Conservation (phyloP, 2,888 invertebrate species). For the Platycnemis pennipes region DNA sequence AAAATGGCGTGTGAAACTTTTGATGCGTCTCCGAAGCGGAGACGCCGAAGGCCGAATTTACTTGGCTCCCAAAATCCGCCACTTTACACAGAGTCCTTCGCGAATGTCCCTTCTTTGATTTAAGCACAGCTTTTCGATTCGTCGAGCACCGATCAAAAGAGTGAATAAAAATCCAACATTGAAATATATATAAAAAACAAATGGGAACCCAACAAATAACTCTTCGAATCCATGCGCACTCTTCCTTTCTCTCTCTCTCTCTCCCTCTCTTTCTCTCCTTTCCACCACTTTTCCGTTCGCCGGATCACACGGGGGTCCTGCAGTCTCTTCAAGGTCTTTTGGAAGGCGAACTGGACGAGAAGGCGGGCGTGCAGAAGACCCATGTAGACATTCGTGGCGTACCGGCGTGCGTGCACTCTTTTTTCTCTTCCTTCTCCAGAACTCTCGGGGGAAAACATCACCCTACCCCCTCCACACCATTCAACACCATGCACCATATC, state of each 20-base stretch:
- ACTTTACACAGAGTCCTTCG: slow-evolving; percentile 17
- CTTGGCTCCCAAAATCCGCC: neutral
- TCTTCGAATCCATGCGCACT: slow-evolving; percentile 35
- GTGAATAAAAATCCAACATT: slow-evolving; percentile 28
- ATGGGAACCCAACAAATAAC: slow-evolving; percentile 45
- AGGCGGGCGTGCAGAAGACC: neutral
- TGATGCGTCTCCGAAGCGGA: neutral
- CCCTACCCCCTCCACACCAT: neutral
- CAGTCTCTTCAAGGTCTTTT: neutral
- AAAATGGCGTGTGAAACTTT: slow-evolving; percentile 25
- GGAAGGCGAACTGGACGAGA: neutral
- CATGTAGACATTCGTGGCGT: neutral
- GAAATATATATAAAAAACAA: slow-evolving; percentile 28
- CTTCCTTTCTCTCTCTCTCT: neutral
- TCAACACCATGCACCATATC: slow-evolving; percentile 25
- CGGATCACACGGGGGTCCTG: neutral
- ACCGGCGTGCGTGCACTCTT: neutral
- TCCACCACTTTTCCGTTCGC: too few species aligned
- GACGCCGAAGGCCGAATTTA: neutral
- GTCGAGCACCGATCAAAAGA: slow-evolving; percentile 20
- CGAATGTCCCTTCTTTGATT: slow-evolving; percentile 40
- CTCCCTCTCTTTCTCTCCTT: too few species aligned
- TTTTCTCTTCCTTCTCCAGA: neutral
- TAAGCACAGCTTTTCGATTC: slow-evolving; percentile 33
- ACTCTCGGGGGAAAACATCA: neutral